Evolutionary conservation across 1,140 invertebrate species (phyloP), one percentile per base, ranked within the genome.

Genomic region (Caenorhabditis latens): DNA sequence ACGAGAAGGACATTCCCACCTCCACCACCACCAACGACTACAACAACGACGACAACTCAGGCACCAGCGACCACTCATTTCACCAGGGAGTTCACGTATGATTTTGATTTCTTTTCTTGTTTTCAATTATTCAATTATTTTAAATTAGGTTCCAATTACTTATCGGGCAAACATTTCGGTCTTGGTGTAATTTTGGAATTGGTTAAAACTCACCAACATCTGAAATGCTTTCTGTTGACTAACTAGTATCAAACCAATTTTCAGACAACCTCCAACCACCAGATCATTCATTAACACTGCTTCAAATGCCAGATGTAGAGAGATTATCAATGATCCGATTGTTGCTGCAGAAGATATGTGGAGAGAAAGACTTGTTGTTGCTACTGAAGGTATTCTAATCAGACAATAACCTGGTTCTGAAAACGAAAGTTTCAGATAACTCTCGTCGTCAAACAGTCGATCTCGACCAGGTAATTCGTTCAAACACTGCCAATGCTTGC

Each of bases 401-500:
- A 43, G 9, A 6, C 2, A 21, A 32, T n/a, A 6, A 43, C 82
- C 32, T 75, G 21, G 2, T 50, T 83, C 24, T 21, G 32, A 48
- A 83, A 14, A 40, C 2, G 8, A 24, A 7, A 61, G 11, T 79
- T 89, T 58, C 32, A 91, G 91, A 92, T 85, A 89, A 86, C 84
- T 90, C 91, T 83, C 92, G 89, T 71, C 87, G 91, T 46, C 57
- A 87, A 79, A 82, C 85, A 14, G 63, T 91, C 13, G 86, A 86
- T 67, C 57, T 90, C 16, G 89, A 92, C 55, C 75, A 91, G 83
- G 90, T 92, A 4, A 90, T 92, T 55, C 90, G 91, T 21, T 91
- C 90, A 13, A 92, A 92, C 67, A 89, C 93, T 14, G 91, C 91
- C 19, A 92, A 92, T 86, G 91, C 91, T 13, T 92, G 91, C 83